These are phyloP conservation scores for Oopsacas minuta DNA, from an alignment of 37 sponge, comb jelly and placozoan genomes.

Conservation along the genomic window DNA sequence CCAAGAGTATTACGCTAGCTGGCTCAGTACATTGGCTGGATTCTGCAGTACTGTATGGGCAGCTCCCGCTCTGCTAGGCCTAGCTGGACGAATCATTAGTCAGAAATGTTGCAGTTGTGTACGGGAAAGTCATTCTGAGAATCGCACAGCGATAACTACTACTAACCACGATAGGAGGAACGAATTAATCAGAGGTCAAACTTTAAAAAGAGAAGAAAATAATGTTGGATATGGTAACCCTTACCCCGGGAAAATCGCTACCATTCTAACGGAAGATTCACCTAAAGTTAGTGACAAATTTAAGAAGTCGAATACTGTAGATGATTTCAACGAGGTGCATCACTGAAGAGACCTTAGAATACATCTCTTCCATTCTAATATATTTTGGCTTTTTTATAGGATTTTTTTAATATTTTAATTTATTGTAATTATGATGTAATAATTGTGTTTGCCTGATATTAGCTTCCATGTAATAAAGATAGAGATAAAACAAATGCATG, in stretches of 20 bases:
- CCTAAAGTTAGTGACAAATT: not conserved
- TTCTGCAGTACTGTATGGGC: not conserved
- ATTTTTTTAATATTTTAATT: too few species aligned
- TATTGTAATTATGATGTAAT: too few species aligned
- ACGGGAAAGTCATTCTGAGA: not conserved
- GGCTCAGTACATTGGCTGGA: not conserved
- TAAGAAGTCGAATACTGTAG: too few species aligned
- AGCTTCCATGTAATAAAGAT: too few species aligned
- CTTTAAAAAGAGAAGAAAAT: not conserved
- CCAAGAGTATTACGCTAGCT: not conserved
- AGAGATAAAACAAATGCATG: too few species aligned
- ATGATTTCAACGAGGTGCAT: too few species aligned
- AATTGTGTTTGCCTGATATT: too few species aligned
- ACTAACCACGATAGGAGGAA: not conserved
- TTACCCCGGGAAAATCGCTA: not conserved
- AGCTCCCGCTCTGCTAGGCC: not conserved
- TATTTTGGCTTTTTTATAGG: too few species aligned
- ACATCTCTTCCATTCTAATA: too few species aligned
- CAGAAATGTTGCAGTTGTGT: not conserved
- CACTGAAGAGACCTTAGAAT: too few species aligned
- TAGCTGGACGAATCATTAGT: not conserved
- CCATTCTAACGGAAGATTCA: not conserved
- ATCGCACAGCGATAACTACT: not conserved
- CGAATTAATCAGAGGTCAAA: not conserved
- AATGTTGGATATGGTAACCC: not conserved